Base-by-base conservation (phyloP, 2,797 vertebrate species). In the Arnoldichthys spilopterus region DNA sequence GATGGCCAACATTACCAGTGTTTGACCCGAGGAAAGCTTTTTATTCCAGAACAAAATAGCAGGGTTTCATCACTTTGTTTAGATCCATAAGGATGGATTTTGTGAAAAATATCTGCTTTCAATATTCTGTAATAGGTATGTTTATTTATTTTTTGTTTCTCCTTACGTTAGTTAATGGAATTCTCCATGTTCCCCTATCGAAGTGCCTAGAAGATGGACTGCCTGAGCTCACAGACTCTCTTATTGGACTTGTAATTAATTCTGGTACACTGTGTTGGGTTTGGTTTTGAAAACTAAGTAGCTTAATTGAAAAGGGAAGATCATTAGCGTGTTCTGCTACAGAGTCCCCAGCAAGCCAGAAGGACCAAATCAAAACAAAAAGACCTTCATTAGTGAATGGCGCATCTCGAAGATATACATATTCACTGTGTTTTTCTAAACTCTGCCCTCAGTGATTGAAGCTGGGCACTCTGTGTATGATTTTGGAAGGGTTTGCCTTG, bases 271-370 rank as follows among this genome's bases (percentile, higher is more conserved):
- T 61, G 54, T 15, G 56, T 67, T 70, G 45, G n/a, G 40, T 34
- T 75, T 45, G 6, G 53, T 58, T 71, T 73, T 47, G 34, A 47
- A 40, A 61, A 22, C 22, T 34, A 47, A 69, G 75, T 67, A 61
- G 64, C 82, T 56, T 87, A 85, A 87, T 87, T 87, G 79, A 85
- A 85, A 86, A 82, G 66, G 71, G 68, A 84, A 79, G 76, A 79
- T 77, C 76, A 85, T 83, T 80, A 82, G 63, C 70, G 64, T 85
- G 72, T 72, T 81, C 70, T 73, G 73, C 63, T 51, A 71, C 45
- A 56, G 81, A 34, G 11, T 58, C 61, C 26, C 68, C 69, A 74
- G 58, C 72, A 72, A 79, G 77, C 56, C 40, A 76, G 58, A 76
- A 70, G 53, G 58, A 76, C 51, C 54, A 72, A 82, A 80, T 80